phyloP scores from a whole-genome alignment of 35 echinoderm and acorn worm species.

The Ptychodera flava region DNA sequence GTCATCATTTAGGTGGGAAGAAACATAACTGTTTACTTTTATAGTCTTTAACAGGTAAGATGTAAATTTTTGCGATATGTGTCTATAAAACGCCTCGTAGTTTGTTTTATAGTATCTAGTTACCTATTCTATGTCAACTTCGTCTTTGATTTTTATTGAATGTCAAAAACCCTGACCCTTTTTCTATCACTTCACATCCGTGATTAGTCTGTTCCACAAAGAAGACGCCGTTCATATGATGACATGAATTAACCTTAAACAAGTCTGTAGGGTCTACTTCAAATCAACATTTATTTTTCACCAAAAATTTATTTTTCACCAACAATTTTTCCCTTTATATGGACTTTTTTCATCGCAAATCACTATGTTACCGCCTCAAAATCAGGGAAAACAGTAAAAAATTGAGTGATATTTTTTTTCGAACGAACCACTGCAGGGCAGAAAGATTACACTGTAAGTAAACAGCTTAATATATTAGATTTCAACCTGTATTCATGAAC shows the following conservation, averaged over 20 bases:
- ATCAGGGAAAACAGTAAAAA: no score
- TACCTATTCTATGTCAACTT: background rate
- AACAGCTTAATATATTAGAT: background rate
- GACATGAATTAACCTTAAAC: no score
- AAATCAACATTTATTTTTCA: no score
- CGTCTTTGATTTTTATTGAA: background rate
- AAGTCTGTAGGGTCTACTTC: no score
- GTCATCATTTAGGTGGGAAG: background rate
- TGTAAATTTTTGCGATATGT: background rate
- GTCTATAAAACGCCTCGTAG: background rate
- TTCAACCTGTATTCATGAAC: background rate
- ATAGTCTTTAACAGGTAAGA: background rate
- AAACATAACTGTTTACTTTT: background rate
- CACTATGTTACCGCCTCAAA: no score
- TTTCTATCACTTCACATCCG: background rate
- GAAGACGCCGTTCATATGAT: no score
- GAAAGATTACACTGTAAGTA: no score
- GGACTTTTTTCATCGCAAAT: no score
- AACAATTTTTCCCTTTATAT: no score
- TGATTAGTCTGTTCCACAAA: background rate
- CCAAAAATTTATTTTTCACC: no score
- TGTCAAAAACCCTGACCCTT: background rate
- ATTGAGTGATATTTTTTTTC: background rate
- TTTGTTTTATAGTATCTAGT: conserved; percentile 2
- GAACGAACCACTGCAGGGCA: background rate